These are phyloP conservation scores for Emydocephalus ijimae DNA, from an alignment of 2,113 vertebrate genomes.

Conservation along the genomic window DNA sequence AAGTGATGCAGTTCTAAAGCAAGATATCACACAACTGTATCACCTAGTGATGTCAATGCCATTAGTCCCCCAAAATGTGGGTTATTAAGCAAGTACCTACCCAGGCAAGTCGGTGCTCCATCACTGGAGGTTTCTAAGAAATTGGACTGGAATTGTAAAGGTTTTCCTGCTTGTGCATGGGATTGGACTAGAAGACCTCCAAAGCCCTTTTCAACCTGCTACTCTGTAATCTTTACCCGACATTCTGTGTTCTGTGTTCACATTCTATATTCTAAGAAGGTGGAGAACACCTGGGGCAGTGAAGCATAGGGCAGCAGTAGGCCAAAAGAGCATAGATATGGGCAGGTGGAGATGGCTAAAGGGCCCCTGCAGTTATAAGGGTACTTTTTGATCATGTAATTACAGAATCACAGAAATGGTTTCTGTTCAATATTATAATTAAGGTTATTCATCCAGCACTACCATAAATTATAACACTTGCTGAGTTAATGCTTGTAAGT, in stretches of 20 bases:
- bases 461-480: background rate
- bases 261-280: background rate
- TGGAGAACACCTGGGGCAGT: background rate
- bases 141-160: background rate
- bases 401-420: background rate
- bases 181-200: background rate
- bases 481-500: background rate
- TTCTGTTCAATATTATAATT: background rate
- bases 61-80: background rate
- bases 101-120: background rate
- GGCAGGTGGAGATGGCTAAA: no score
- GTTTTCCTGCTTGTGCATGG: background rate
- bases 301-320: no score
- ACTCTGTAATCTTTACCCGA: background rate
- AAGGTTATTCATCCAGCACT: background rate
- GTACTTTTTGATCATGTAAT: background rate
- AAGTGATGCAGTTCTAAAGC: background rate
- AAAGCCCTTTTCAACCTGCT: background rate
- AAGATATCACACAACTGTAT: background rate
- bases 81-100: background rate
- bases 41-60: background rate
- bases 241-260: background rate
- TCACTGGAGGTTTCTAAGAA: background rate
- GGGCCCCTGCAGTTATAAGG: no score
- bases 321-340: no score